These are phyloP conservation scores for Dolichallabes microphthalmus DNA, from an alignment of 2,113 vertebrate genomes.

Conservation along the genomic window DNA sequence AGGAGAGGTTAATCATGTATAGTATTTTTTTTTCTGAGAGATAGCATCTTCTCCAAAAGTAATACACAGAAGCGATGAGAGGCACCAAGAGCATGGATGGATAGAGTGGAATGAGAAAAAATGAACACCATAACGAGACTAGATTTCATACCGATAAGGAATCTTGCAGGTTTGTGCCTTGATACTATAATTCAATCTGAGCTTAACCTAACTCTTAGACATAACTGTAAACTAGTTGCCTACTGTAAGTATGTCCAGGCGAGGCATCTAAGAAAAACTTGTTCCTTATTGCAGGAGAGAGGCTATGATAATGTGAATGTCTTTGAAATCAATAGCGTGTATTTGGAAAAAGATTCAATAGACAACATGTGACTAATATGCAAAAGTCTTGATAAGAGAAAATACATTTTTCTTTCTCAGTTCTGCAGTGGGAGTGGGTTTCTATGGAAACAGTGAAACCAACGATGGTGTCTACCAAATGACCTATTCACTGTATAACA, in stretches of 20 bases:
- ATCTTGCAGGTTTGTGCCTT: background rate
- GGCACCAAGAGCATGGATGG: background rate
- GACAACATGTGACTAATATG: background rate
- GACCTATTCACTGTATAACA: constrained; percentile 87
- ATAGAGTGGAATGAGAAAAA: background rate
- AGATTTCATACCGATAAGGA: constrained; percentile 6
- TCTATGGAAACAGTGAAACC: constrained; percentile 98
- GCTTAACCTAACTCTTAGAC: background rate
- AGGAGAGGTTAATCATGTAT: constrained; percentile 15
- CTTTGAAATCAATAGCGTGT: background rate
- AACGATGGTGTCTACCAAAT: constrained; percentile 92
- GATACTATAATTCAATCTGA: background rate
- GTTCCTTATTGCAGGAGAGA: background rate
- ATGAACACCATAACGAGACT: background rate
- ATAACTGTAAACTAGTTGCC: constrained; percentile 29
- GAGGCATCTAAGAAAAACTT: background rate
- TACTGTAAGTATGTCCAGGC: background rate
- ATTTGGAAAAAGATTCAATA: background rate
- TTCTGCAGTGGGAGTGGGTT: constrained; percentile 89
- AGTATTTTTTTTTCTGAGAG: constrained; percentile 4
- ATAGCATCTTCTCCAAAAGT: constrained; percentile 17
- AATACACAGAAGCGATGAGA: background rate
- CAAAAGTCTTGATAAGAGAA: constrained; percentile 17
- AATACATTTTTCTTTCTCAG: constrained; percentile 66
- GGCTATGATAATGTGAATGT: background rate